Percentiles rank a stretch among this genome's conserved stretches.
Evolutionary conservation across 2,888 invertebrate genomes (phyloP).

Genomic region (Cephus pulcher): DNA sequence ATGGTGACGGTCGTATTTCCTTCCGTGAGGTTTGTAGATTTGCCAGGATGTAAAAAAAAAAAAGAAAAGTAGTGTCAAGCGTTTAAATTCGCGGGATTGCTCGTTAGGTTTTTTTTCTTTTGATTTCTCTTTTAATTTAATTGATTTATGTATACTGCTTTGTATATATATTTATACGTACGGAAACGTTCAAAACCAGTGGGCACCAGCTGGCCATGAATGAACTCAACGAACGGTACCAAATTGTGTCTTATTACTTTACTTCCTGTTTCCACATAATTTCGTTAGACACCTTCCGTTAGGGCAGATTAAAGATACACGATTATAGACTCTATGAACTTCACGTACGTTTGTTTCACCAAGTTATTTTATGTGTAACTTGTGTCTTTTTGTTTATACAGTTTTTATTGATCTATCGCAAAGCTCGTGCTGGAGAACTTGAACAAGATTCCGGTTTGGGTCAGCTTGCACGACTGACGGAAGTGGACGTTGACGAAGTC

Average conservation of each 20-base stretch:
- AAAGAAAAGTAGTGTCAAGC: neutral
- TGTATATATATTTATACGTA: neutral
- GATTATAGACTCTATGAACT: neutral
- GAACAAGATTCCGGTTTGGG: conserved; percentile 87
- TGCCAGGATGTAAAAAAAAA: neutral
- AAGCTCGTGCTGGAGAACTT: conserved; percentile 92
- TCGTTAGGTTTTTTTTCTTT: neutral
- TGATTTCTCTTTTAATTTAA: neutral
- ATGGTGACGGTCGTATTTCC: conserved; percentile 86
- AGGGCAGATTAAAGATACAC: neutral
- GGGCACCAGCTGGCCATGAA: neutral
- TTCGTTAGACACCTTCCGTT: neutral
- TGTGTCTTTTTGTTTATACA: conserved; percentile 32
- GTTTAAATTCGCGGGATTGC: neutral
- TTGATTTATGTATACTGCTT: neutral
- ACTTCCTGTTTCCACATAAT: neutral
- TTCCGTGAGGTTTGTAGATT: conserved; percentile 80
- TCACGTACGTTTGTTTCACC: neutral
- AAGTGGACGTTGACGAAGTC: conserved; percentile 93
- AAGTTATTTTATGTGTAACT: neutral
- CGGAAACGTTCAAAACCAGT: neutral
- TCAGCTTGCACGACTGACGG: conserved; percentile 87
- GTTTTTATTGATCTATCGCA: conserved; percentile 83
- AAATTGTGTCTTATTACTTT: neutral
- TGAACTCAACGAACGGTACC: neutral